Conservation (phyloP, 2,113 vertebrate species). For the Notarius quadriscutis region DNA sequence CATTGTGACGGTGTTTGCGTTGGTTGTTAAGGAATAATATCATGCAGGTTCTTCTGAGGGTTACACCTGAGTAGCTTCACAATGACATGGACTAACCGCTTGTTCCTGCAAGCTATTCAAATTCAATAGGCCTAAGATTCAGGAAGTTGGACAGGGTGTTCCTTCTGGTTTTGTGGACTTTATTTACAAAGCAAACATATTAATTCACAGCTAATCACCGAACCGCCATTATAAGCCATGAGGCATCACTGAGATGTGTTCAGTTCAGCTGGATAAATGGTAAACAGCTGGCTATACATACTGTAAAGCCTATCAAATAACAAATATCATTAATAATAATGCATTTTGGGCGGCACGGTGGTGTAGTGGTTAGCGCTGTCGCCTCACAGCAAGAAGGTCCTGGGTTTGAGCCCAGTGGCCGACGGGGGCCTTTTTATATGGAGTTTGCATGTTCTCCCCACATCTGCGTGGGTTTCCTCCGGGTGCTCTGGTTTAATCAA, state of each 20-base stretch:
- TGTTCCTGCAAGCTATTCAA: background rate
- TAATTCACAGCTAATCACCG: background rate
- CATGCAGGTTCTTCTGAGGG: background rate
- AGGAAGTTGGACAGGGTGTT: background rate
- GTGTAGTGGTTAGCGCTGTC: too few species aligned
- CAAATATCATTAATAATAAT: too few species aligned
- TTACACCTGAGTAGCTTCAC: background rate
- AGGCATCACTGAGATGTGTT: background rate
- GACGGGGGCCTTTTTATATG: too few species aligned
- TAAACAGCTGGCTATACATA: background rate
- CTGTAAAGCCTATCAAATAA: background rate
- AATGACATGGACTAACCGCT: background rate
- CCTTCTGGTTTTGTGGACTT: background rate
- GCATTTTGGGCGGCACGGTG: too few species aligned
- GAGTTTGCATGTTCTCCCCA: too few species aligned
- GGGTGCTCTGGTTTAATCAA: too few species aligned
- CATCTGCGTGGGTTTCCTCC: too few species aligned
- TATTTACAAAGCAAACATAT: background rate
- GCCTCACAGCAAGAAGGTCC: too few species aligned
- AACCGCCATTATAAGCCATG: background rate
- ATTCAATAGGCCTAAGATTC: background rate
- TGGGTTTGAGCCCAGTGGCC: too few species aligned
- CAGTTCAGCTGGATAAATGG: too few species aligned
- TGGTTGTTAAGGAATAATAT: conserved; percentile 11
- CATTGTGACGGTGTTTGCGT: conserved; percentile 20